These are phyloP conservation scores for Phalera bucephala DNA, from an alignment of 2,888 invertebrate species.

Conservation along the genomic window DNA sequence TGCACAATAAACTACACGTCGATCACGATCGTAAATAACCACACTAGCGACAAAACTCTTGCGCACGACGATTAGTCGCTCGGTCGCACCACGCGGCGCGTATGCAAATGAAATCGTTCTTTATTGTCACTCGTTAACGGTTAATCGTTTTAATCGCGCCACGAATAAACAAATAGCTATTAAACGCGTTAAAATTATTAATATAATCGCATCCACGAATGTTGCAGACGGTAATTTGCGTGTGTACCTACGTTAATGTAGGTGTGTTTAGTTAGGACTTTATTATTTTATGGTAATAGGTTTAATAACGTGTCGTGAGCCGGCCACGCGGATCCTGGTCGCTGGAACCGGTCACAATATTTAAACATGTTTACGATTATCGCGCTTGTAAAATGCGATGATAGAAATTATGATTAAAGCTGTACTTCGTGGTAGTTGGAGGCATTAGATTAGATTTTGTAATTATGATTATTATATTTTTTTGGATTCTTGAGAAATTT, in stretches of 20 bases:
- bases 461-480: background rate
- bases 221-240: too few species aligned
- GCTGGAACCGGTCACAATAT: constrained; percentile 41
- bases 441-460: background rate
- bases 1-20: constrained; percentile 10
- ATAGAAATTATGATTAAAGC: constrained; percentile 4
- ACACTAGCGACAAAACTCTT: background rate
- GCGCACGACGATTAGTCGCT: background rate
- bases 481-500: background rate
- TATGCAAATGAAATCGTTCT: constrained; percentile 53
- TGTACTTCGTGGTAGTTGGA: background rate
- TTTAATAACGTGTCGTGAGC: constrained; percentile 41
- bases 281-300: constrained; percentile 58
- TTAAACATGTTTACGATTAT: constrained; percentile 38
- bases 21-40: constrained; percentile 5
- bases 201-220: constrained; percentile 55
- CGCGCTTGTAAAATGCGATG: constrained; percentile 14
- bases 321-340: constrained; percentile 32
- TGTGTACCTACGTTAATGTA: constrained; percentile 26
- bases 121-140: constrained; percentile 57
- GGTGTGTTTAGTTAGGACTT: constrained; percentile 57
- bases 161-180: constrained; percentile 70
- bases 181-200: constrained; percentile 69
- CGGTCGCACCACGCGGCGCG: constrained; percentile 14
- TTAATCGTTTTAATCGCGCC: constrained; percentile 64